Evolutionary conservation across 2,888 invertebrate species (phyloP).

Genomic region (Hypomecis punctinalis): DNA sequence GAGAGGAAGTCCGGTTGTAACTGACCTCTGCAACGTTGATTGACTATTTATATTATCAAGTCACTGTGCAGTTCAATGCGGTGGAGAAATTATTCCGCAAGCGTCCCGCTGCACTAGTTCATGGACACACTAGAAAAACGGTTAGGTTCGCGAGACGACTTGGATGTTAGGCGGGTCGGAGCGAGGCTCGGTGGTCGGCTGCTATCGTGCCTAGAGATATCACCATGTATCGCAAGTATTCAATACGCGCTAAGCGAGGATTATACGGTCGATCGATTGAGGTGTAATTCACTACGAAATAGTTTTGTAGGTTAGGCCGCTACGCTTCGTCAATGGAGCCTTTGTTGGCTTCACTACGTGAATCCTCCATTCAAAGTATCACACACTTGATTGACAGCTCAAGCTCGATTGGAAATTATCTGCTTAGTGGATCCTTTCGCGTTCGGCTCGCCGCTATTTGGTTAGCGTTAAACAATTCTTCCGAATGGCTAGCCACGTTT

Average conservation of each 20-base stretch:
- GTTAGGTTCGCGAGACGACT: conserved; percentile 30
- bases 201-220: conserved; percentile 4
- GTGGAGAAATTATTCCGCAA: conserved; percentile 81
- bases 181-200: neutral
- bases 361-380: conserved; percentile 59
- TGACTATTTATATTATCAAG: conserved; percentile 77
- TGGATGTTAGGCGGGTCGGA: conserved; percentile 10
- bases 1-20: conserved; percentile 75
- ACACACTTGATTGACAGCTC: conserved; percentile 77
- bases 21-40: conserved; percentile 69
- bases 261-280: conserved; percentile 45
- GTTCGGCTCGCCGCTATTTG: conserved; percentile 77
- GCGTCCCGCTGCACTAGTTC: conserved; percentile 69
- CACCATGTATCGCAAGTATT: conserved; percentile 1
- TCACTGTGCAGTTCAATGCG: conserved; percentile 56
- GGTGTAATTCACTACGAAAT: conserved; percentile 39
- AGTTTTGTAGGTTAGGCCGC: conserved; percentile 44
- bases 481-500: conserved; percentile 74
- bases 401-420: conserved; percentile 77
- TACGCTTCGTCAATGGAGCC: conserved; percentile 51
- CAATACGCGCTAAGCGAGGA: conserved; percentile 26
- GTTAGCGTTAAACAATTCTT: conserved; percentile 83
- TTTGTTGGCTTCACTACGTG: conserved; percentile 56
- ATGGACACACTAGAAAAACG: conserved; percentile 68
- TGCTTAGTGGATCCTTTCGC: conserved; percentile 79